These are phyloP conservation scores for Noctua janthe DNA, from an alignment of 2,888 invertebrate genomes.

Conservation along the genomic window DNA sequence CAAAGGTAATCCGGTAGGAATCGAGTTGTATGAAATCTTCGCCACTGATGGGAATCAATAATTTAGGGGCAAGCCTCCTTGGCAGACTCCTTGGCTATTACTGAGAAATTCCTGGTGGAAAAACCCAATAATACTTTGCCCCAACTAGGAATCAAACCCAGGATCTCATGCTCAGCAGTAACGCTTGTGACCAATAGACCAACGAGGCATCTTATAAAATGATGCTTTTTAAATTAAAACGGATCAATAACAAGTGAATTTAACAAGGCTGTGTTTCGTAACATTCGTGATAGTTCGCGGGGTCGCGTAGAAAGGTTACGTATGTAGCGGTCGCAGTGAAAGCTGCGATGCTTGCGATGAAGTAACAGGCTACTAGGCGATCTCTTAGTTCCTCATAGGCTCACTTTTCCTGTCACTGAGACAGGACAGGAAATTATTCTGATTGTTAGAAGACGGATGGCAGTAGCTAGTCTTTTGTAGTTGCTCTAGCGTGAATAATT, in stretches of 20 bases:
- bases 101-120: neutral
- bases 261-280: slow-evolving; percentile 66
- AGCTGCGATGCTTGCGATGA: slow-evolving; percentile 73
- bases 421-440: slow-evolving; percentile 63
- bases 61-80: neutral
- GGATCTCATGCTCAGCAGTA: neutral
- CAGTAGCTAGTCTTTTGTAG: slow-evolving; percentile 52
- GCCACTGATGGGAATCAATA: neutral
- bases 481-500: slow-evolving; percentile 60
- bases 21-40: no score
- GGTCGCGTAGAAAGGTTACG: slow-evolving; percentile 84
- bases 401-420: slow-evolving; percentile 65
- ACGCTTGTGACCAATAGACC: neutral
- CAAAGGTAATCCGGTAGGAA: no score
- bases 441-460: slow-evolving; percentile 56
- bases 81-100: neutral
- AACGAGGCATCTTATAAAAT: neutral
- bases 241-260: slow-evolving; percentile 59
- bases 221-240: slow-evolving; percentile 23
- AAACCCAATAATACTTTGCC: neutral
- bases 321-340: slow-evolving; percentile 75
- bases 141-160: neutral
- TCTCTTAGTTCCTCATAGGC: slow-evolving; percentile 70
- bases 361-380: slow-evolving; percentile 67
- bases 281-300: slow-evolving; percentile 79